Evolutionary conservation across 2,888 invertebrate genomes (phyloP).

Genomic region (Lampropteryx suffumata): DNA sequence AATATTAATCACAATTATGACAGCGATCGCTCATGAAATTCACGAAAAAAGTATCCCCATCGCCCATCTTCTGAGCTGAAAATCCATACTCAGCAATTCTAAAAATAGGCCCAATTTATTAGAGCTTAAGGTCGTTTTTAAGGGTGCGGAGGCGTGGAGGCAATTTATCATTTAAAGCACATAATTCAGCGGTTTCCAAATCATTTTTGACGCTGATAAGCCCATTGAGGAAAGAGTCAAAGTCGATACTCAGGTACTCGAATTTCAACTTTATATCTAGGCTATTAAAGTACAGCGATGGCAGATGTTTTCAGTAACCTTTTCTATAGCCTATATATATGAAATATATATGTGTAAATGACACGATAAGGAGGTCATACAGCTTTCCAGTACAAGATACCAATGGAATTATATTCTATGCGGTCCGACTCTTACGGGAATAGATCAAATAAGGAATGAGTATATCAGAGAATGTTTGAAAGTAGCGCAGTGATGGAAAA

Average conservation of each 20-base stretch:
- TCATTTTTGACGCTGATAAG: slow-evolving; percentile 32
- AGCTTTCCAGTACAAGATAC: too few relatives aligned
- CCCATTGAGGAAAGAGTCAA: slow-evolving; percentile 9
- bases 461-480: too few relatives aligned
- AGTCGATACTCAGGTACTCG: not conserved
- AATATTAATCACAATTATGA: too few relatives aligned
- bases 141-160: not conserved
- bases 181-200: slow-evolving; percentile 34
- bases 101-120: slow-evolving; percentile 6
- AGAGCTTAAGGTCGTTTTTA: slow-evolving; percentile 1
- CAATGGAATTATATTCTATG: too few relatives aligned
- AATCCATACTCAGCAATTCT: not conserved
- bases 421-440: too few relatives aligned
- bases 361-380: too few relatives aligned
- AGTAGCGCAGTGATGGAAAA: too few relatives aligned
- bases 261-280: slow-evolving; percentile 3
- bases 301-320: too few relatives aligned
- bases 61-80: slow-evolving; percentile 2
- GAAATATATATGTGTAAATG: too few relatives aligned
- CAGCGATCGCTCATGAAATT: not conserved
- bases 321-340: too few relatives aligned
- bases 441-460: too few relatives aligned
- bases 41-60: slow-evolving; percentile 9
- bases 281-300: too few relatives aligned
- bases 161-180: slow-evolving; percentile 35